Evolutionary conservation across 1,140 invertebrate genomes (phyloP).

Genomic region (Polypedilum vanderplanki): DNA sequence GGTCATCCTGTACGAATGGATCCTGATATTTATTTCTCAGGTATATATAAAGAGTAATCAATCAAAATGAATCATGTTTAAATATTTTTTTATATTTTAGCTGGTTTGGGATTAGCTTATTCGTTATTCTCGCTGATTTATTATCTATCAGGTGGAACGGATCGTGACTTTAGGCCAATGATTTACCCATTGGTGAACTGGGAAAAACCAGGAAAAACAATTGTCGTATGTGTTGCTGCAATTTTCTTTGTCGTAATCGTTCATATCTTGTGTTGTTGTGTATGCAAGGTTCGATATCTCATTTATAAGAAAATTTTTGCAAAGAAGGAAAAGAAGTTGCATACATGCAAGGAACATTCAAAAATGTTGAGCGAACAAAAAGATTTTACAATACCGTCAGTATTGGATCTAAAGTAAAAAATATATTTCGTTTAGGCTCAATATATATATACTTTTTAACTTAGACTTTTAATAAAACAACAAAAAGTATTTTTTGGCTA

Average conservation of each 20-base stretch:
- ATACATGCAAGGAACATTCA: conserved; percentile 21
- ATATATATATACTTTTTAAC: too few relatives aligned
- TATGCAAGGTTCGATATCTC: conserved; percentile 34
- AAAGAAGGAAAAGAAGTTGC: conserved; percentile 16
- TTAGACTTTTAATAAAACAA: too few relatives aligned
- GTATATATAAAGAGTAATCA: neutral
- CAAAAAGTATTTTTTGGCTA: too few relatives aligned
- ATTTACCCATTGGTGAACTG: conserved; percentile 58
- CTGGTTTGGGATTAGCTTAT: conserved; percentile 51
- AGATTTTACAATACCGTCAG: neutral
- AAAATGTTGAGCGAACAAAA: neutral
- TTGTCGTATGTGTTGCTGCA: conserved; percentile 49
- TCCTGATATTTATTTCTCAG: conserved; percentile 51
- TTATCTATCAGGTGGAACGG: conserved; percentile 56
- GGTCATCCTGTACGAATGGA: conserved; percentile 54
- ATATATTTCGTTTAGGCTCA: too few relatives aligned
- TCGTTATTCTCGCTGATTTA: conserved; percentile 58
- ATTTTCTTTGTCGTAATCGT: conserved; percentile 48
- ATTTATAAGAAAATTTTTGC: conserved; percentile 15
- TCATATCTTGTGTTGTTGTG: conserved; percentile 43
- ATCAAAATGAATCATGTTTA: neutral
- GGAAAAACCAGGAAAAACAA: conserved; percentile 48
- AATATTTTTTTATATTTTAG: conserved; percentile 36
- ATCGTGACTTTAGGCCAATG: conserved; percentile 48
- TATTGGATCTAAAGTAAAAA: neutral